Base-by-base conservation (phyloP, 2,113 vertebrate genomes). In the Apeltes quadracus region DNA sequence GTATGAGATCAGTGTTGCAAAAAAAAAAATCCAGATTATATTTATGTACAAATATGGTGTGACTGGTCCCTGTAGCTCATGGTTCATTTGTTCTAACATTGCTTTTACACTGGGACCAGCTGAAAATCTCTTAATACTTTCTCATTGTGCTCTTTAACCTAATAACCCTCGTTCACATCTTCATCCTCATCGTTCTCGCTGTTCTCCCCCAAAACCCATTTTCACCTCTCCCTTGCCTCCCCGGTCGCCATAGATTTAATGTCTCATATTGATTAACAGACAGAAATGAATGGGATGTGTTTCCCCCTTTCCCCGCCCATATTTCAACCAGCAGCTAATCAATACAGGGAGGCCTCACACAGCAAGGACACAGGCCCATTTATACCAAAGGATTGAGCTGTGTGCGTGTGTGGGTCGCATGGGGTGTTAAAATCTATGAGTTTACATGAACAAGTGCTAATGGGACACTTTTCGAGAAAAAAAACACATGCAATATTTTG, bases 321-420 rank as follows among this genome's bases (percentile, higher is more conserved):
- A 87, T 83, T 84, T 84, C 78, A 83, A 78, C 77, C 65, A 61
- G 82, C 32, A 72, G 82, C 43, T 78, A 81, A 89, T 89, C 84
- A 83, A 85, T 89, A 85, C 55, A 20, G 38, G 14, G 64, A 66
- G 55, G 73, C 65, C 59, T 80, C 44, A 53, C 44, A 53, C 20
- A 58, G 64, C 81, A 82, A 81, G 54, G 75, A 65, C 81, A 75
- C 25, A 9, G 27, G 39, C 77, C 61, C 70, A 71, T 65, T 54
- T 51, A 74, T 14, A 51, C 61, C 16, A 38, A 23, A 61, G 20
- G 14, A 53, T 59, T 29, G 22, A 66, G 32, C 29, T 38, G 63
- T 76, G 22, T 7, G 68, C 48, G 32, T 41, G 46, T n/a, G 61
- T 29, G 41, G 16, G 38, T 63, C 22, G 20, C 3, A 16, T 29